Evolutionary conservation across 2,888 invertebrate species (phyloP), one percentile per base, ranked within the genome.

Genomic region (Serrognathus titanus): DNA sequence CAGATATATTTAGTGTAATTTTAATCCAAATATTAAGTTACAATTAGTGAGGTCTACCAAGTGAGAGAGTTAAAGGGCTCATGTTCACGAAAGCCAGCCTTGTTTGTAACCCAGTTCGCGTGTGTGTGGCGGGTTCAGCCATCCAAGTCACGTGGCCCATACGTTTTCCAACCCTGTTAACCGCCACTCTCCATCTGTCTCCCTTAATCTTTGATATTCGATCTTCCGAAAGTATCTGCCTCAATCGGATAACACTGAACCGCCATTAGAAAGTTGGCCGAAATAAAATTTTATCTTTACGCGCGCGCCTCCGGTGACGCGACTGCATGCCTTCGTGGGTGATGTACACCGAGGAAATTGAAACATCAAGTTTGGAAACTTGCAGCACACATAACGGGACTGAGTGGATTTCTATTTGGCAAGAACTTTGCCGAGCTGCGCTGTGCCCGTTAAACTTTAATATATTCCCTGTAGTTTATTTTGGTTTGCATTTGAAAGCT

Each of bases 201-300:
- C 63, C 59, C 60, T 66, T 68, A 71, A 71, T 71, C 69, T 71
- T 70, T 68, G 70, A 71, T 69, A 71, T 69, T 67, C 67, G 70
- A 72, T 71, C 67, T 40, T 40, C 24, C 7, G 40, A 40, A 40
- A 40, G 40, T 40, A 40, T 12, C 12, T 6, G 24, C 40, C 40
- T 40, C 40, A 40, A 40, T 40, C 11, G 40, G 12, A 40, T 40
- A 12, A 40, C 40, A 40, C 40, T 40, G 40, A 40, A 40, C 12
- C 12, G 12, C 11, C 12, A 40, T 40, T 40, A 40, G 11, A 40
- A 40, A 31, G 24, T 31, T 31, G 24, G 24, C 24, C 24, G 24
- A 31, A 31, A 31, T 31, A 31, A 31, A 31, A 31, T 31, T 31
- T 31, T 31, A 31, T 31, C 24, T 31, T 31, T 31, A 31, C 24